phyloP scores from a whole-genome alignment of 2,888 invertebrate species.

The Galerucella pusilla region DNA sequence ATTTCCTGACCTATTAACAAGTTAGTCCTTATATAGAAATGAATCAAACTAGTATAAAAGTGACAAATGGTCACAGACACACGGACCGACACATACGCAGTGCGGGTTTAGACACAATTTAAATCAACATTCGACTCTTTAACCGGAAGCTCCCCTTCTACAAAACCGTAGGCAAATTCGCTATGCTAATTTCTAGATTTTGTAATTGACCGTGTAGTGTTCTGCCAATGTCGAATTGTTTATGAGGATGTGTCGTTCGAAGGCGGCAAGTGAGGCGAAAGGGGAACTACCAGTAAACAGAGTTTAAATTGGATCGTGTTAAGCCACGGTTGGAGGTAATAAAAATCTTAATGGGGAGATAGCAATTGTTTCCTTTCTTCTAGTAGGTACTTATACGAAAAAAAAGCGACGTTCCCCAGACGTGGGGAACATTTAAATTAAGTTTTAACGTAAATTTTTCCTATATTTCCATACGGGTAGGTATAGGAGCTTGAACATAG shows the following conservation, averaged over 20 bases:
- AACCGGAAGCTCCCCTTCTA: constrained; percentile 30
- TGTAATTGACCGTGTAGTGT: constrained; percentile 34
- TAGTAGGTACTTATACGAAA: constrained; percentile 7
- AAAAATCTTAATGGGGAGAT: constrained; percentile 41
- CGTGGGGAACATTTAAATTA: constrained; percentile 2
- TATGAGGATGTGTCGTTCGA: constrained; percentile 35
- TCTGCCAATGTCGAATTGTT: constrained; percentile 37
- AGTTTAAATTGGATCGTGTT: constrained; percentile 44
- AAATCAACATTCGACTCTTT: constrained; percentile 11
- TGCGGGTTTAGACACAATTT: not conserved
- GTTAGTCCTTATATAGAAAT: not conserved
- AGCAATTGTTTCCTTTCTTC: constrained; percentile 42
- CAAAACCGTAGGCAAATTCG: constrained; percentile 25
- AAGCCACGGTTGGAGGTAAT: constrained; percentile 45
- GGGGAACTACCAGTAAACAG: constrained; percentile 12
- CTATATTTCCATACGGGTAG: not conserved
- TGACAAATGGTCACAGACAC: not conserved
- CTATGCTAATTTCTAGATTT: constrained; percentile 34
- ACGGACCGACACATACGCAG: not conserved
- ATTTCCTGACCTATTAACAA: not conserved
- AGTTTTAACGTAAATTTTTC: too few relatives aligned
- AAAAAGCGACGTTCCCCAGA: not conserved
- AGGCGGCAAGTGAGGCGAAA: constrained; percentile 9
- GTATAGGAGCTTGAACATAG: too few relatives aligned
- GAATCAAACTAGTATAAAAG: not conserved